Evolutionary conservation across 2,888 invertebrate species (phyloP).

Genomic region (Agriopis leucophaearia): DNA sequence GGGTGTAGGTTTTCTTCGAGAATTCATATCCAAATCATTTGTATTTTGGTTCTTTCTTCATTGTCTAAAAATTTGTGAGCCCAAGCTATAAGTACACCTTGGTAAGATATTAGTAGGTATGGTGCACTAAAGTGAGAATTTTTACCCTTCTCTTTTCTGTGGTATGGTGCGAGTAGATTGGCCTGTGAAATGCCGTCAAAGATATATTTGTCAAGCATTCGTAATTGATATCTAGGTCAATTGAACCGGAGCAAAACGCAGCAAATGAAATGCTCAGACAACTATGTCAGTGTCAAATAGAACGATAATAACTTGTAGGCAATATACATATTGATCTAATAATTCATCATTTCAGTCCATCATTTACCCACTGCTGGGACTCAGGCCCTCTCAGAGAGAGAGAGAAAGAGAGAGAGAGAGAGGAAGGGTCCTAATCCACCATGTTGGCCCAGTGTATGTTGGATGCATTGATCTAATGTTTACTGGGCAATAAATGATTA

Average conservation of each 20-base stretch:
- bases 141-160: too few species aligned
- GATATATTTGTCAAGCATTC: constrained; percentile 13
- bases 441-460: too few species aligned
- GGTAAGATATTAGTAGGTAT: background rate
- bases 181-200: constrained; percentile 9
- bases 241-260: constrained; percentile 51
- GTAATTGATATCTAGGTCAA: constrained; percentile 41
- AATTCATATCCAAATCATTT: background rate
- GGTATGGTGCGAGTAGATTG: background rate
- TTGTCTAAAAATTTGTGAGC: background rate
- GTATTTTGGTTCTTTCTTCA: background rate
- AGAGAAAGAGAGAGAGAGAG: too few species aligned
- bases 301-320: background rate
- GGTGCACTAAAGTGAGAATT: too few species aligned
- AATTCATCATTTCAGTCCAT: too few species aligned
- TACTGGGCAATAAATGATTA: too few species aligned
- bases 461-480: too few species aligned
- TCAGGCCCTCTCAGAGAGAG: too few species aligned
- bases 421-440: too few species aligned
- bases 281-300: constrained; percentile 46
- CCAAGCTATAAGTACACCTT: background rate
- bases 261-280: constrained; percentile 52
- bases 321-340: background rate
- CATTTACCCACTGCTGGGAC: too few species aligned
- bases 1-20: too few species aligned